These are phyloP conservation scores for Drepana falcataria DNA, from an alignment of 2,888 invertebrate genomes.

Conservation along the genomic window DNA sequence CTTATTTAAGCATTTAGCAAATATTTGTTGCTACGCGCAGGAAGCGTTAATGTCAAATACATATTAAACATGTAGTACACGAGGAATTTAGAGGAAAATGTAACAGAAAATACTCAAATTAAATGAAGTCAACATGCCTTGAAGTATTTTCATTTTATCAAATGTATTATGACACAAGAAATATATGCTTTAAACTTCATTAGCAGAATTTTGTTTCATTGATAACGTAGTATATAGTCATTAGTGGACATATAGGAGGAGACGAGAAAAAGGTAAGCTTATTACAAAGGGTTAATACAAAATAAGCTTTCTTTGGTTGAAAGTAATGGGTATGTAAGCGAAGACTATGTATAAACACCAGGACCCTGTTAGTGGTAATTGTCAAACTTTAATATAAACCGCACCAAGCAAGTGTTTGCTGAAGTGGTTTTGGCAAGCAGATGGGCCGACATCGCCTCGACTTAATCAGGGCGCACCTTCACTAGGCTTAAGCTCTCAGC, in stretches of 20 bases:
- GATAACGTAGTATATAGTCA: too few species aligned
- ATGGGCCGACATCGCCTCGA: conserved; percentile 52
- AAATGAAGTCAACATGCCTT: conserved; percentile 21
- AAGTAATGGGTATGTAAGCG: conserved; percentile 17
- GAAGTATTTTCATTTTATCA: conserved; percentile 38
- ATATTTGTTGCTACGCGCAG: conserved; percentile 3
- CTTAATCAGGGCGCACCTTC: conserved; percentile 69
- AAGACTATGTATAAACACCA: conserved; percentile 35
- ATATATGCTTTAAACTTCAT: too few species aligned
- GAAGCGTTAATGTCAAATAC: background rate
- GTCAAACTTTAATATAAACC: conserved; percentile 57
- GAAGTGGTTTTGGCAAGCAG: conserved; percentile 71
- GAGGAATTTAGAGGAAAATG: conserved; percentile 11
- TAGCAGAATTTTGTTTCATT: too few species aligned
- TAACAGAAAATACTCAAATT: conserved; percentile 20
- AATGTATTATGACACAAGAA: background rate
- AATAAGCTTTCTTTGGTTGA: conserved; percentile 16
- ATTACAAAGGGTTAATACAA: too few species aligned
- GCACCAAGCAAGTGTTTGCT: conserved; percentile 35
- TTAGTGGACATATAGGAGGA: too few species aligned
- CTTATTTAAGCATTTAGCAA: conserved; percentile 10
- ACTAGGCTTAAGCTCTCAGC: conserved; percentile 47
- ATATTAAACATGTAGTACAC: background rate
- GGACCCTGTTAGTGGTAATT: conserved; percentile 46
- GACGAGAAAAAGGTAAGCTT: too few species aligned